Conservation (phyloP, 2,113 vertebrate genomes). For the Pitta sordida region DNA sequence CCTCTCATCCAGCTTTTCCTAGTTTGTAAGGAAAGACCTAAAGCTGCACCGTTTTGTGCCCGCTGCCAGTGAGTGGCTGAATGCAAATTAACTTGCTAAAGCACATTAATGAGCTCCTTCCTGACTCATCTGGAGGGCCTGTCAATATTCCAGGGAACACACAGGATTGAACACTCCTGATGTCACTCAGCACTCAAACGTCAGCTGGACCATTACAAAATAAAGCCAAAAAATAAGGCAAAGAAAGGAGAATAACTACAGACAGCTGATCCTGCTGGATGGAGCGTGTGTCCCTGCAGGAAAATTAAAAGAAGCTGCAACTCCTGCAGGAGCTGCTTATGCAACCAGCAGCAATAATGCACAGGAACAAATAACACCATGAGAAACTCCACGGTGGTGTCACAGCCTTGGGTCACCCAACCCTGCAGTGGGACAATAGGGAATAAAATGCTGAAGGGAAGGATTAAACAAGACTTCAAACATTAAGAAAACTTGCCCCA, state of each 20-base stretch:
- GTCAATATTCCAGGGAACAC: neutral
- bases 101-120: neutral
- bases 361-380: neutral
- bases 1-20: neutral
- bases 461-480: neutral
- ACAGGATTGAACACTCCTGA: neutral
- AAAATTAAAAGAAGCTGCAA: conserved; percentile 54
- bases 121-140: neutral
- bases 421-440: neutral
- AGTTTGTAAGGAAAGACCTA: neutral
- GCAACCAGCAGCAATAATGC: conserved; percentile 71
- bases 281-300: conserved; percentile 53
- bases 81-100: neutral
- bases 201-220: neutral
- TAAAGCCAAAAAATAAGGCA: neutral
- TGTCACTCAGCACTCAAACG: neutral
- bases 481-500: neutral
- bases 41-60: neutral
- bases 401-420: neutral
- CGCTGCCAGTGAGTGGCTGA: neutral
- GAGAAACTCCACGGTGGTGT: neutral
- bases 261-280: neutral
- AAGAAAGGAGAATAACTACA: neutral
- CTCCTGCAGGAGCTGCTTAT: conserved; percentile 76
- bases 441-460: neutral